Evolutionary conservation across 30 jellyfish, hydroid and myxozoan species (phyloP), one percentile per base, ranked within the genome.

Genomic region (Sanderia malayensis): DNA sequence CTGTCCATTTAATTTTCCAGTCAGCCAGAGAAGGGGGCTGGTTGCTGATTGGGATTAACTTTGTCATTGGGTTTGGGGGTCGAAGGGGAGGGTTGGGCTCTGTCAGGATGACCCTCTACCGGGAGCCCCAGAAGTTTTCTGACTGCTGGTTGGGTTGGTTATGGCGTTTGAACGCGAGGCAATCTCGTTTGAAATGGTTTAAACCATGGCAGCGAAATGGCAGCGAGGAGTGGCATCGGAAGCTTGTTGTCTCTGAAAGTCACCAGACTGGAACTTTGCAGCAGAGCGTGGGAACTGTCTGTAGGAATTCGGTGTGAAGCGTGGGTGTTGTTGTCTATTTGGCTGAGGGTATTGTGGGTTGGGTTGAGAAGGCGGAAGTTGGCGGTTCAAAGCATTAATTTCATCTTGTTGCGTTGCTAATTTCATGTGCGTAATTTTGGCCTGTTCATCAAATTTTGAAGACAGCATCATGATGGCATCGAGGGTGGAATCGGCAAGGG

Each of bases 101-200:
- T 41, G 47, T 26, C 84, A 41, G 84, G 47, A 71, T 71, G 84
- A 71, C 84, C 83, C 68, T n/a, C n/a, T n/a, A n/a, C n/a, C n/a
- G n/a, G n/a, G n/a, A n/a, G n/a, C n/a, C n/a, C n/a, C n/a, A n/a
- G 74, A 67, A 46, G 80, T 67, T 67, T 67, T 67, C 80, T 65
- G 53, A 67, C 80, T 67, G 65, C 63, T 64, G 58, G 59, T 0
- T 58, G n/a, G 29, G 26, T 26, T 26, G 58, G 18, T 32, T 23
- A 9, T 64, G 59, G 18, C 25, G 76, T n/a, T 64, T 64, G 25
- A 26, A 64, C 18, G 76, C 76, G 29, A 64, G 76, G n/a, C n/a
- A n/a, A n/a, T n/a, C n/a, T n/a, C n/a, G n/a, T n/a, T n/a, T n/a
- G n/a, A n/a, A n/a, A n/a, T 65, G 77, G 27, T 65, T 65, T 25